Evolutionary conservation across 2,113 vertebrate genomes (phyloP).

Genomic region (Neofelis nebulosa): DNA sequence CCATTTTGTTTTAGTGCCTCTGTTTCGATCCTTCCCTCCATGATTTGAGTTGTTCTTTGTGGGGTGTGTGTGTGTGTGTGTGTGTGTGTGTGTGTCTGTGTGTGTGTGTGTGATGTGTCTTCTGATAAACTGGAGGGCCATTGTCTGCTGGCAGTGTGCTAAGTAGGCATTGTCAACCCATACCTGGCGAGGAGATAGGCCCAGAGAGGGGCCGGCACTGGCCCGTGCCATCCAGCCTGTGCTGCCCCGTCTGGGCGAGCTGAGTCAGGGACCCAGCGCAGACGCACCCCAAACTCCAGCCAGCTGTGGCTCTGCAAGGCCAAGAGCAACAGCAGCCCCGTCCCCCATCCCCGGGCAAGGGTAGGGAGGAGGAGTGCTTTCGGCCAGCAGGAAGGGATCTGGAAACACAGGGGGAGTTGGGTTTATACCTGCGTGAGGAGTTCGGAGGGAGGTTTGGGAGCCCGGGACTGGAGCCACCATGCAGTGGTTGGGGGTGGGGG

Average conservation of each 20-base stretch:
- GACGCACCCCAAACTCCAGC: neutral
- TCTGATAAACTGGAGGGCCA: neutral
- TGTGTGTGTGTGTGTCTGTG: rapidly evolving
- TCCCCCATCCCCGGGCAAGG: neutral
- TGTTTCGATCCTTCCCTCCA: neutral
- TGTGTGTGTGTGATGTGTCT: neutral
- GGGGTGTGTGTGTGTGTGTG: neutral
- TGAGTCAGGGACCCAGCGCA: neutral
- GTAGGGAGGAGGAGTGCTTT: neutral
- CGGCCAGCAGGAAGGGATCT: rapidly evolving
- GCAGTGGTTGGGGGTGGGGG: neutral
- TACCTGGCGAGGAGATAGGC: neutral
- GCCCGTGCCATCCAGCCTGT: too few relatives aligned
- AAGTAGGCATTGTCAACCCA: rapidly evolving
- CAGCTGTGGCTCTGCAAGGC: neutral
- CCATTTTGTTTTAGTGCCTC: neutral
- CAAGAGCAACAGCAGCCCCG: neutral
- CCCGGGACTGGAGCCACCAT: neutral
- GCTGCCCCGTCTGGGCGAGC: neutral
- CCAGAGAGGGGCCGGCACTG: neutral
- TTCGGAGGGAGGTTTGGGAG: neutral
- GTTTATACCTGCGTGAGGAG: neutral
- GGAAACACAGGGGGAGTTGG: neutral
- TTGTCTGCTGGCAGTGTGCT: neutral
- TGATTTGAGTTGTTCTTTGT: neutral